Conservation (phyloP, 2,797 vertebrate genomes). For the Falco cherrug region DNA sequence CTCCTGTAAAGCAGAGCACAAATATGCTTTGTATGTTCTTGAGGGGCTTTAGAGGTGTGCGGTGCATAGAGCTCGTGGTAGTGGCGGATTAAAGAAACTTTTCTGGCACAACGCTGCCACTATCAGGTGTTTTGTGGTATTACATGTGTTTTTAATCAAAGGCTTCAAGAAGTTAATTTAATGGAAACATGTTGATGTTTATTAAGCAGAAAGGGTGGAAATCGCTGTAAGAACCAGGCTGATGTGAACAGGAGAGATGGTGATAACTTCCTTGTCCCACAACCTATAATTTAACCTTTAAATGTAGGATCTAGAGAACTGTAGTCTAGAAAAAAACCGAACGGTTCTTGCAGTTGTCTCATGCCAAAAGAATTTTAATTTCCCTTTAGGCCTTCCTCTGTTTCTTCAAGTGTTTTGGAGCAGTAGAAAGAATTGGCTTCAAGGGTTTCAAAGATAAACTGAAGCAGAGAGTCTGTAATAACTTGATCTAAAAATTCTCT, state of each 20-base stretch:
- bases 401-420: neutral
- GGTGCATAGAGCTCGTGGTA: fast-evolving
- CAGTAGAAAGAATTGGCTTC: neutral
- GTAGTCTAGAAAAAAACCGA: neutral
- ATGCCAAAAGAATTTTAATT: slow-evolving; percentile 35
- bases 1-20: neutral
- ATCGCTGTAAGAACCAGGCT: neutral
- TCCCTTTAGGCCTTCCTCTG: neutral
- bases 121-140: slow-evolving; percentile 68
- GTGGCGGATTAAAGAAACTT: neutral
- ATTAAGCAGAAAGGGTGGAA: neutral
- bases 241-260: neutral
- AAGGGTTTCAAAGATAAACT: neutral
- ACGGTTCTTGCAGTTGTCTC: neutral
- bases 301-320: neutral
- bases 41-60: neutral
- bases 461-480: neutral
- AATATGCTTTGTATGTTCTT: neutral
- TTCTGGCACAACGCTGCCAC: slow-evolving; percentile 87
- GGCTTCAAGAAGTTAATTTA: neutral
- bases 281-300: neutral
- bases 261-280: neutral
- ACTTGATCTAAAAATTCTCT: neutral
- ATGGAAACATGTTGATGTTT: neutral
- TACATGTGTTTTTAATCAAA: slow-evolving; percentile 17